phyloP scores from a whole-genome alignment of 1,140 invertebrate species.

The Elymnias hypermnestra region DNA sequence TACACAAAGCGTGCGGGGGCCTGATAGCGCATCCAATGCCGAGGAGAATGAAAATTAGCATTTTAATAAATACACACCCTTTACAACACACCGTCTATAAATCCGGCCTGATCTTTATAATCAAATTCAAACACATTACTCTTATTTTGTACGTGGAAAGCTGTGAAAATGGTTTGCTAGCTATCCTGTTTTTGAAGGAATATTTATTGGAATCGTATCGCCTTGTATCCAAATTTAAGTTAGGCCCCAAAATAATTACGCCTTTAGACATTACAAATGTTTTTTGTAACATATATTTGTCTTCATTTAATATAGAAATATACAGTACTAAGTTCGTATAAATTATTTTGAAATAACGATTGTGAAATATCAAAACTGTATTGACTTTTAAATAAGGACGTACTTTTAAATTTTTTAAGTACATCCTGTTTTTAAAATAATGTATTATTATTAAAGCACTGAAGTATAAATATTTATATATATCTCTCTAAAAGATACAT shows the following conservation, averaged over 20 bases:
- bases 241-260: neutral
- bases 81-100: conserved; percentile 66
- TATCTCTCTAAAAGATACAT: too few relatives aligned
- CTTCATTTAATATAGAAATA: too few relatives aligned
- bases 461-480: too few relatives aligned
- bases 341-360: too few relatives aligned
- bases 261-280: too few relatives aligned
- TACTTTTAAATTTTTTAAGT: too few relatives aligned
- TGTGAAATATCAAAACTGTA: too few relatives aligned
- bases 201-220: conserved; percentile 16
- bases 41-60: conserved; percentile 69
- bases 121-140: conserved; percentile 73
- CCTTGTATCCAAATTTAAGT: neutral
- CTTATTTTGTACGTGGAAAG: conserved; percentile 55
- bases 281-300: too few relatives aligned
- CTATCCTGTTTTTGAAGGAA: conserved; percentile 19
- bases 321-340: too few relatives aligned
- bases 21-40: conserved; percentile 70
- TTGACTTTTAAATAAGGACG: too few relatives aligned
- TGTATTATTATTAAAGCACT: too few relatives aligned
- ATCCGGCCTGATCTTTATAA: conserved; percentile 70
- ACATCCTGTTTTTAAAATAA: too few relatives aligned
- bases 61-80: conserved; percentile 76
- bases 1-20: conserved; percentile 66
- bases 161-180: conserved; percentile 32